Base-by-base conservation (phyloP, 1,140 invertebrate genomes). In the Bombus fervidus region DNA sequence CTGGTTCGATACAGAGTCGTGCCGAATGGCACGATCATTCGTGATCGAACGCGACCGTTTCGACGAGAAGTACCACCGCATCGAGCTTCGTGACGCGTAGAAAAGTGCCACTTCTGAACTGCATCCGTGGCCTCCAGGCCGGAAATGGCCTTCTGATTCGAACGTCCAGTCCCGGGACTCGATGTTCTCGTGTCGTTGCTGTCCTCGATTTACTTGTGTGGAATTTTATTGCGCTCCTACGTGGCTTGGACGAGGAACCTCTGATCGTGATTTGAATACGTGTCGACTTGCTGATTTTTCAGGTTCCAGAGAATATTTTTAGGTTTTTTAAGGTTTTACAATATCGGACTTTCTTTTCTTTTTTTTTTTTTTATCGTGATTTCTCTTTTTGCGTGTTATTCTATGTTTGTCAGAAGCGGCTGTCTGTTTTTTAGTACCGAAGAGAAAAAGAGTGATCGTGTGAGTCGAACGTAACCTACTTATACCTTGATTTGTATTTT, bases 141-240 rank as follows among this genome's bases (percentile, higher is more conserved):
- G 81, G 81, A 75, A 82, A 53, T 53, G 73, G 62, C 6, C 34
- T 41, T 41, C 72, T 64, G 81, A 41, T 41, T 69, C 43, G 18
- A 77, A 57, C 43, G 74, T 77, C 73, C 81, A 77, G 62, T 34
- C 10, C 43, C 53, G 43, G 43, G 28, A 68, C 28, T 76, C 73
- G 59, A 57, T 68, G 73, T 77, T 83, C 53, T 41, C 73, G 71
- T 53, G 62, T n/a, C 41, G 43, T n/a, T 74, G 47, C 47, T 62
- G 28, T 15, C 39, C 28, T 76, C 41, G 72, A 75, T 83, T 75
- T 53, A 66, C 41, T 39, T 18, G 47, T 31, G 12, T 1, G 18
- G 31, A 75, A 34, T 64, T 76, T 73, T 34, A 43, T 41, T n/a
- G 28, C 79, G n/a, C n/a, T 3, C 15, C 28, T 13, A 68, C n/a